These are phyloP conservation scores for Limosa lapponica DNA, from an alignment of 2,797 vertebrate genomes.

Conservation along the genomic window DNA sequence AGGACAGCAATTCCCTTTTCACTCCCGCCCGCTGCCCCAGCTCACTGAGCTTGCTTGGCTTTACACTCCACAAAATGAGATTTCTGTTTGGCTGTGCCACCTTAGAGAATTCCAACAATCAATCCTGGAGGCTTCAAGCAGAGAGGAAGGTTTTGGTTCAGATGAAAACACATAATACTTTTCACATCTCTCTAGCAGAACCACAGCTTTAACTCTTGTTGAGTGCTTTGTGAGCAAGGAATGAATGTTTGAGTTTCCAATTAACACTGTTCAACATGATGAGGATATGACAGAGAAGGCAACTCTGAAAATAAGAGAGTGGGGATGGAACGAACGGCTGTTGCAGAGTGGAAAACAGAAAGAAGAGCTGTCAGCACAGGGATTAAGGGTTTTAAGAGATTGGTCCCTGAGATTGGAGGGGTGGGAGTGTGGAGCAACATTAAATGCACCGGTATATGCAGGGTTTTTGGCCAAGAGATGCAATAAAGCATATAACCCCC, in stretches of 20 bases:
- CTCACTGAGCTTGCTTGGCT: neutral
- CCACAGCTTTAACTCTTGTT: neutral
- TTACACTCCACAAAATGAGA: neutral
- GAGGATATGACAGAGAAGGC: neutral
- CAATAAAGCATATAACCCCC: neutral
- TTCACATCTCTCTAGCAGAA: neutral
- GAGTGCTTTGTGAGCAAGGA: neutral
- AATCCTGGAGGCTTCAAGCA: neutral
- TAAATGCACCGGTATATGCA: fast-evolving
- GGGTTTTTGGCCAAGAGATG: neutral
- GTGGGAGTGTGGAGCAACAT: neutral
- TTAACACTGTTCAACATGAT: neutral
- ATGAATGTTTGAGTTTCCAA: neutral
- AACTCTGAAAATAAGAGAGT: neutral
- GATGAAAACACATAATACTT: neutral
- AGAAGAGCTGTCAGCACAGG: neutral
- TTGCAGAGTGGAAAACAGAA: neutral
- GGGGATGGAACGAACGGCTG: neutral
- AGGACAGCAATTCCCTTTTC: neutral
- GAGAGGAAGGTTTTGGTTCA: neutral
- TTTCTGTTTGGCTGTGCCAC: conserved; percentile 19
- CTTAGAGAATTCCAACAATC: neutral
- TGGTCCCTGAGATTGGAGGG: neutral
- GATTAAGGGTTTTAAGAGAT: neutral
- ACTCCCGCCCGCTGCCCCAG: neutral